Evolutionary conservation across 2,113 vertebrate genomes (phyloP), one percentile per base, ranked within the genome.

Genomic region (Cervus canadensis): DNA sequence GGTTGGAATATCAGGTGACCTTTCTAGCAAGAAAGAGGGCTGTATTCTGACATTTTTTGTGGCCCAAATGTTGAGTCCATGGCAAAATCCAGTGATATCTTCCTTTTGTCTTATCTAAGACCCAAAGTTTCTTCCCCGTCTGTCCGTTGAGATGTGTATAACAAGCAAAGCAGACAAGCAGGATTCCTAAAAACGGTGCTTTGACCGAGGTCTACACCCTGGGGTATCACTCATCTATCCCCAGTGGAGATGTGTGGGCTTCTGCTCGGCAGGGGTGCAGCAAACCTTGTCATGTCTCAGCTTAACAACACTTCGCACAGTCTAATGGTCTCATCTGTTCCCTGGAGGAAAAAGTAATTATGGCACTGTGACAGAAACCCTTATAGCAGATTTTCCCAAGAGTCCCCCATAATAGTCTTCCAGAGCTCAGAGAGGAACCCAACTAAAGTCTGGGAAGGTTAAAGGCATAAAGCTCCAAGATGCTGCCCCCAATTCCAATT

Each of bases 181-280:
- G 59, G 43, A 4, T 74, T 33, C 48, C 54, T 21, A 4, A 30
- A 28, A 33, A 1, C 0, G 0, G 28, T 15, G 26, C 25, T 52
- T 3, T 26, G 30, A 40, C 56, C 2, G 3, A 67, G 1, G 7
- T 43, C 36, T 17, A 1, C 1, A 5, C 10, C 10, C 78, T 50
- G 28, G 16, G 3, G 2, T 17, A 8, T 48, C 16, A 0, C 23
- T 45, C 23, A 25, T 33, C 12, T 12, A 25, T 13, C 36, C 78
- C 25, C 9, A 11, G 1, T 15, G 33, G 52, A 52, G 28, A 21
- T 13, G 1, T 28, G 16, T 11, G 45, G 64, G 79, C 50, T 40
- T 6, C 23, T 1, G 0, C 28, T 33, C 13, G 1, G 16, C 6
- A 16, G 43, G 43, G 33, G 3, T 74, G 3, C 16, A 19, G 88